Evolutionary conservation across 2,113 vertebrate genomes (phyloP).

Genomic region (Dolichotis patagonum): DNA sequence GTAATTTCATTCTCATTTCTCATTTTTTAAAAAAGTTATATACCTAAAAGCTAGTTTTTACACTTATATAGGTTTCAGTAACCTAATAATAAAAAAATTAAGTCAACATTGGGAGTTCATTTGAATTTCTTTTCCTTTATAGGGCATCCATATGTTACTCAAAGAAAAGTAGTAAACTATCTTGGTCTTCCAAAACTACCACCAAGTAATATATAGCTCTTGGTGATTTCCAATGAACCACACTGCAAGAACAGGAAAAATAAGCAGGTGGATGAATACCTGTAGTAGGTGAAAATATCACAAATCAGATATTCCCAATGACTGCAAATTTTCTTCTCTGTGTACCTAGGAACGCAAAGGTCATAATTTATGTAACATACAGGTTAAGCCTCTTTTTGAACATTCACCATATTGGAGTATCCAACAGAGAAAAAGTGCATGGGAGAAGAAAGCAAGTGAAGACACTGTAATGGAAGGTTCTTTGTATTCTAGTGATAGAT

Average conservation of each 20-base stretch:
- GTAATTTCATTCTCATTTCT: constrained; percentile 27
- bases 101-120: not conserved
- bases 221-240: not conserved
- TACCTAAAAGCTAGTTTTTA: not conserved
- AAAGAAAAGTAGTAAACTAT: not conserved
- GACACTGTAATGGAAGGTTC: constrained; percentile 36
- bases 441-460: not conserved
- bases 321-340: constrained; percentile 11
- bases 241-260: not conserved
- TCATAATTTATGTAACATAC: constrained; percentile 15
- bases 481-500: not conserved
- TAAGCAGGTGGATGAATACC: not conserved
- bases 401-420: not conserved
- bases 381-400: constrained; percentile 19
- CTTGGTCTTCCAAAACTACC: not conserved
- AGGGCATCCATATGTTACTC: not conserved
- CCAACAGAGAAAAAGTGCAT: not conserved
- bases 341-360: not conserved
- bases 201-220: not conserved
- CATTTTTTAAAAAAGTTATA: constrained; percentile 48
- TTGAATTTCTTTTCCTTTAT: constrained; percentile 17
- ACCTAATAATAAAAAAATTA: not conserved
- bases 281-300: constrained; percentile 27
- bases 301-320: not conserved
- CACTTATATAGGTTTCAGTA: constrained; percentile 28